Evolutionary conservation across 2,797 vertebrate genomes (phyloP).

Genomic region (Falco novaeseelandiae): DNA sequence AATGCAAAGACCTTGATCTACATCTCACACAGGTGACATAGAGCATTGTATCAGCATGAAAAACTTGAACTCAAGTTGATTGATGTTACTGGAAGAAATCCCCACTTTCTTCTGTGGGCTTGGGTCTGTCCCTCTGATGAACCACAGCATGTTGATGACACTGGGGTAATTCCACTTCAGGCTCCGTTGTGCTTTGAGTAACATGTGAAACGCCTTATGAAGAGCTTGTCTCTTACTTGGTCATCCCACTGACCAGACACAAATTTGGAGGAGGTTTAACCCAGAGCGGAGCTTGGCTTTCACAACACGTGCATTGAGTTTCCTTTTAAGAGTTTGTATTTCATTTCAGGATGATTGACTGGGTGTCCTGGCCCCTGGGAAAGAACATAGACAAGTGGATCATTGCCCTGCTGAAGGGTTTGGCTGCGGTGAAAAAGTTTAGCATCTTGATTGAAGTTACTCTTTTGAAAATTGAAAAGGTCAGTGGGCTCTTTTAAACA

Average conservation of each 20-base stretch:
- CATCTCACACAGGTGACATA: fast-evolving
- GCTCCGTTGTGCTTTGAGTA: not conserved
- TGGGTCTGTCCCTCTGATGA: not conserved
- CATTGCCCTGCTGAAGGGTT: slow-evolving; percentile 81
- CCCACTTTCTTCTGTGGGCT: fast-evolving
- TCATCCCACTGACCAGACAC: not conserved
- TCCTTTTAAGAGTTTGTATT: not conserved
- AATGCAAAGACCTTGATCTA: not conserved
- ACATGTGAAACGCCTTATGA: not conserved
- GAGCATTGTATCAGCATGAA: not conserved
- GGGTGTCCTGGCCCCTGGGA: slow-evolving; percentile 85
- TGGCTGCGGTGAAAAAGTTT: slow-evolving; percentile 85
- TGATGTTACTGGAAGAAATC: not conserved
- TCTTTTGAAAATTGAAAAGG: slow-evolving; percentile 84
- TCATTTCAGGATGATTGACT: slow-evolving; percentile 83
- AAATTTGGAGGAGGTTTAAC: not conserved
- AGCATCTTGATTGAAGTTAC: slow-evolving; percentile 86
- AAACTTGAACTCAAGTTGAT: not conserved
- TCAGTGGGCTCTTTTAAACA: slow-evolving; percentile 58
- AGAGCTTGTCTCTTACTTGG: not conserved
- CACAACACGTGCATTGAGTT: not conserved
- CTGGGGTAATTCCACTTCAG: not conserved
- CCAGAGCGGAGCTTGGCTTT: not conserved
- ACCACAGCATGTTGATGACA: not conserved
- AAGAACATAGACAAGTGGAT: slow-evolving; percentile 87